Evolutionary conservation across 2,113 vertebrate genomes (phyloP).

Genomic region (Sialia sialis): DNA sequence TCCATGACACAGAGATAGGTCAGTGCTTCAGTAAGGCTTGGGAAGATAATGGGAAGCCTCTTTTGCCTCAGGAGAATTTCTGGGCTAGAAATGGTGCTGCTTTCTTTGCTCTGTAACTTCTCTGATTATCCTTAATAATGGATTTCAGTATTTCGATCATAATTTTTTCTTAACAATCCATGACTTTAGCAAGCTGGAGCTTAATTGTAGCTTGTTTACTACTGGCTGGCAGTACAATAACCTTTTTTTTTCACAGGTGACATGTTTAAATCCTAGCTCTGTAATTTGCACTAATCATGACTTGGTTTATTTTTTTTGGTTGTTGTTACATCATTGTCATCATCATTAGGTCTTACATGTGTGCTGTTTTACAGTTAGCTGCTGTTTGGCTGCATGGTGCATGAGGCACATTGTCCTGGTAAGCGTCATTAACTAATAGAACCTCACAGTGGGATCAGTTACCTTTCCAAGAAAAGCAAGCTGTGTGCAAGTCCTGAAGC

Average conservation of each 20-base stretch:
- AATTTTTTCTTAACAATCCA: background rate
- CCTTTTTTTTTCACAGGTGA: conserved; percentile 14
- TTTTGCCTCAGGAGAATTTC: background rate
- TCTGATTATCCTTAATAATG: background rate
- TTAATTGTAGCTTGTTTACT: background rate
- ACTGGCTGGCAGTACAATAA: background rate
- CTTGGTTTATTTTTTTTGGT: conserved; percentile 17
- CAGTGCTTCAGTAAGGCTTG: background rate
- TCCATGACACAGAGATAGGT: background rate
- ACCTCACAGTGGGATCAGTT: conserved; percentile 62
- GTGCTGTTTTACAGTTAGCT: conserved; percentile 98
- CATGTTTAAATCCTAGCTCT: background rate
- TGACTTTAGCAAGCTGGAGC: background rate
- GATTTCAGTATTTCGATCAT: background rate
- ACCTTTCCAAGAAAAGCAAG: conserved; percentile 13
- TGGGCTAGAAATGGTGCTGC: background rate
- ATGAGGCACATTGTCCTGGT: conserved; percentile 87
- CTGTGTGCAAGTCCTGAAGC: background rate
- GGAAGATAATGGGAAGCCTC: background rate
- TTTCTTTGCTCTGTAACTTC: background rate
- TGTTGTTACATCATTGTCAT: conserved; percentile 31
- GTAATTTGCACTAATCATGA: conserved; percentile 54
- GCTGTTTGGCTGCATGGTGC: conserved; percentile 95
- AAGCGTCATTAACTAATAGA: conserved; percentile 81
- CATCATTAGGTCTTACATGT: conserved; percentile 78